Percentiles rank a stretch among this genome's conserved stretches.
phyloP scores from a whole-genome alignment of 2,797 vertebrate species.

The Thamnophis elegans region DNA sequence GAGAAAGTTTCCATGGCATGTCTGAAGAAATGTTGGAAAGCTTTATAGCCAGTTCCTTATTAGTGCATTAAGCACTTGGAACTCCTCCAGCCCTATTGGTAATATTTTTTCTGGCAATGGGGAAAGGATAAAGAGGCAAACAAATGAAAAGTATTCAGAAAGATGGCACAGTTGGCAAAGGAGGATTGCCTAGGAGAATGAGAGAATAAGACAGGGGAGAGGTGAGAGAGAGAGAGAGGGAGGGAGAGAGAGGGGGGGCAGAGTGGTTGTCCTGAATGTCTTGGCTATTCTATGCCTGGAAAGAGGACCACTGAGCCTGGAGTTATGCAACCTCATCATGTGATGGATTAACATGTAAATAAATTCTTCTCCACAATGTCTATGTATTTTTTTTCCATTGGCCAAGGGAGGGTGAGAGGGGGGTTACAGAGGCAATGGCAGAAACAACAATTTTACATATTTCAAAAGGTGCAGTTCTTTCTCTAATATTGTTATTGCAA shows the following conservation, averaged over 20 bases:
- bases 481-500: not conserved
- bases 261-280: slow-evolving; percentile 1
- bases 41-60: slow-evolving; percentile 36
- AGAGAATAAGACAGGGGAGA: not conserved
- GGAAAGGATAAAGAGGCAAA: slow-evolving; percentile 37
- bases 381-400: slow-evolving; percentile 27
- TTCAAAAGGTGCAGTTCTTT: not conserved
- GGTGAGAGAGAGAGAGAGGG: not conserved
- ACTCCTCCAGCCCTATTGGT: slow-evolving; percentile 35
- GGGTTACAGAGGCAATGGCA: not conserved
- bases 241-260: slow-evolving; percentile 2
- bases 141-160: slow-evolving; percentile 43
- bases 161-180: slow-evolving; percentile 45
- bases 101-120: slow-evolving; percentile 51
- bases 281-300: slow-evolving; percentile 6
- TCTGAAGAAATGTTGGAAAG: slow-evolving; percentile 36
- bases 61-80: slow-evolving; percentile 38
- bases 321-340: slow-evolving; percentile 20
- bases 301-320: slow-evolving; percentile 17
- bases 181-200: slow-evolving; percentile 12
- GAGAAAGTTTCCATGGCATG: slow-evolving; percentile 41
- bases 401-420: not conserved
- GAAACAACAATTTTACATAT: not conserved
- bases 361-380: slow-evolving; percentile 38
- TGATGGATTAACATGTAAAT: slow-evolving; percentile 35